Evolutionary conservation across 2,888 invertebrate genomes (phyloP).

Genomic region (Stenichneumon culpator): DNA sequence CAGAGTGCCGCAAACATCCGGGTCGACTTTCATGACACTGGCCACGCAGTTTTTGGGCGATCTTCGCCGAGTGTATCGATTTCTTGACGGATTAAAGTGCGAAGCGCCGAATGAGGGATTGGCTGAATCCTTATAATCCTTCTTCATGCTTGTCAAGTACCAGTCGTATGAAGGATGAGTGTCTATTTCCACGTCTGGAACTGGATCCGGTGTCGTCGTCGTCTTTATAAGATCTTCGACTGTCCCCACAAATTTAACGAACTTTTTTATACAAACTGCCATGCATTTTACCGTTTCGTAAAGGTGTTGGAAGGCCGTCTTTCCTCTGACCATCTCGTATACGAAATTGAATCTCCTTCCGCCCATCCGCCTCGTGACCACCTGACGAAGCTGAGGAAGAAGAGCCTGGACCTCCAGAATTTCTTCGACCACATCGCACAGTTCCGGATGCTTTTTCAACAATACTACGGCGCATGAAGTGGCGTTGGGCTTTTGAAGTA

Average conservation of each 20-base stretch:
- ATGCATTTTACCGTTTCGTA: conserved; percentile 13
- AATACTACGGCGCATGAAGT: conserved; percentile 21
- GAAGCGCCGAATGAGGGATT: background rate
- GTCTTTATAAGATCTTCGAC: background rate
- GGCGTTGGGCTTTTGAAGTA: background rate
- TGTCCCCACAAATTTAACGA: conserved; percentile 24
- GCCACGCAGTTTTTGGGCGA: background rate
- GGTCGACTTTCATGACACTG: background rate
- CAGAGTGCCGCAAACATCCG: conserved; percentile 14
- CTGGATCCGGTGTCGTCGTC: background rate
- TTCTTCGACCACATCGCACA: conserved; percentile 42
- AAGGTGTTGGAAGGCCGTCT: conserved; percentile 20
- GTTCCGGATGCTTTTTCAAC: conserved; percentile 15
- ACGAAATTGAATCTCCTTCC: conserved; percentile 27
- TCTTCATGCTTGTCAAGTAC: background rate
- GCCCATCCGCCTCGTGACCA: conserved; percentile 14
- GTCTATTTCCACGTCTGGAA: background rate
- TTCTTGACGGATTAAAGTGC: background rate
- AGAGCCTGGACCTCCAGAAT: conserved; percentile 21
- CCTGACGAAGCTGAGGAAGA: background rate
- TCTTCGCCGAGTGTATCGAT: background rate
- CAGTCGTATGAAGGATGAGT: background rate
- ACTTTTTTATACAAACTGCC: conserved; percentile 12
- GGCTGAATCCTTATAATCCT: background rate
- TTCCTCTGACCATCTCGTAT: background rate